Evolutionary conservation across 2,888 invertebrate genomes (phyloP), one percentile per base, ranked within the genome.

Genomic region (Adelognathus sp.): DNA sequence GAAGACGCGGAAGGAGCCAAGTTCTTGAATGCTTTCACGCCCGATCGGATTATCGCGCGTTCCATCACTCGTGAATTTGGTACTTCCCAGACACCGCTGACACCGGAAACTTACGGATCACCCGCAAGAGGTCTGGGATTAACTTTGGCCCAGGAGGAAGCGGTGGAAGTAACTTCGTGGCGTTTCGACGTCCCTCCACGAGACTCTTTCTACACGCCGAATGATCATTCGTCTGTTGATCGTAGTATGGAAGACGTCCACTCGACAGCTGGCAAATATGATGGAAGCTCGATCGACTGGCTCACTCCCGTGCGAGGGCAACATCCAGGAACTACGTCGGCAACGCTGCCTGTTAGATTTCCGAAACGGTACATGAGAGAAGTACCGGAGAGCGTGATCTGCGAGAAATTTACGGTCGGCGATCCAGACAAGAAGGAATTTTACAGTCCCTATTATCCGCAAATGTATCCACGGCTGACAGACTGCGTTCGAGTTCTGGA

Each of bases 391-490:
- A 73, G 60, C 46, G 29, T 44, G n/a, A 84, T 88, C 67, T 95
- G 95, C 88, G 92, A 92, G 73, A 92, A 93, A 79, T 95, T 95
- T 88, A 89, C 89, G 16, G 90, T 92, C 70, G 94, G 94, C 16
- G 93, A 95, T 84, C 90, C 92, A 6, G 91, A 90, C n/a, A 93
- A 93, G 84, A 92, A 92, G 83, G 94, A 95, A 86, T 94, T 96
- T 87, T 95, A 94, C 88, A 95, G 95, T 83, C 96, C 96, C 0
- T 94, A 94, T 81, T 95, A 94, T 91, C 95, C 95, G 7, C 92
- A 92, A 64, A 90, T 92, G 73, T 96, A 96, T 91, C 94, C 95
- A 6, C 94, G 94, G 85, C 93, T 93, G 83, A 94, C 94, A 31
- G 94, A 95, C 85, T 96, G 96, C 89, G 93, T 94, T 73, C 92